phyloP scores from a whole-genome alignment of 2,888 invertebrate genomes.

The Subacronicta megacephala region DNA sequence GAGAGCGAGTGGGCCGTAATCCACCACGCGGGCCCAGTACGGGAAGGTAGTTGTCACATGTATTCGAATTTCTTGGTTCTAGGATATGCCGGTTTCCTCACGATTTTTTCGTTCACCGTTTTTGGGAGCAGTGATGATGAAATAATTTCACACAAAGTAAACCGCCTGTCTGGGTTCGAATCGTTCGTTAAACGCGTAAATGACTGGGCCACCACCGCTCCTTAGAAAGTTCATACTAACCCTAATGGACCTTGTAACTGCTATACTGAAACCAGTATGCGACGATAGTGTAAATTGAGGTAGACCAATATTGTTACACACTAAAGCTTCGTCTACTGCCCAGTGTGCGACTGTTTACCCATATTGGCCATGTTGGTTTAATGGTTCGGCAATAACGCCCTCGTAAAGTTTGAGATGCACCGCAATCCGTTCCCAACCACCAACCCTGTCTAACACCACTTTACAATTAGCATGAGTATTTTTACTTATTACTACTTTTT shows the following conservation, averaged over 20 bases:
- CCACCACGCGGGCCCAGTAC: no score
- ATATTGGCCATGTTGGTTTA: constrained; percentile 52
- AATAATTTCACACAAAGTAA: no score
- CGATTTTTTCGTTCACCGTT: no score
- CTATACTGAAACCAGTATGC: constrained; percentile 21
- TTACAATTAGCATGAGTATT: constrained; percentile 18
- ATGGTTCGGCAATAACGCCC: constrained; percentile 48
- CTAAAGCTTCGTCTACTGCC: constrained; percentile 40
- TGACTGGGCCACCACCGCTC: no score
- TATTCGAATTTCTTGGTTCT: no score
- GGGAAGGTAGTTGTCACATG: no score
- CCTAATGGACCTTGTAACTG: constrained; percentile 1
- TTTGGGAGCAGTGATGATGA: no score
- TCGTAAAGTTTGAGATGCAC: constrained; percentile 46
- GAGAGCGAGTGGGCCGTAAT: no score
- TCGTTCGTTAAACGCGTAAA: no score
- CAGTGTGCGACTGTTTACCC: constrained; percentile 48
- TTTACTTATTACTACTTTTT: constrained; percentile 28
- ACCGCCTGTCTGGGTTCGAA: no score
- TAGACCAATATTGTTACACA: constrained; percentile 46
- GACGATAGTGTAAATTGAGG: constrained; percentile 33
- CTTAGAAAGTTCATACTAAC: not conserved
- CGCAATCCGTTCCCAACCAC: constrained; percentile 26
- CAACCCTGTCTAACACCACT: constrained; percentile 5
- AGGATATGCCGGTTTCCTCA: no score